phyloP scores from a whole-genome alignment of 2,113 vertebrate species.

The Orthonyx spaldingii region DNA sequence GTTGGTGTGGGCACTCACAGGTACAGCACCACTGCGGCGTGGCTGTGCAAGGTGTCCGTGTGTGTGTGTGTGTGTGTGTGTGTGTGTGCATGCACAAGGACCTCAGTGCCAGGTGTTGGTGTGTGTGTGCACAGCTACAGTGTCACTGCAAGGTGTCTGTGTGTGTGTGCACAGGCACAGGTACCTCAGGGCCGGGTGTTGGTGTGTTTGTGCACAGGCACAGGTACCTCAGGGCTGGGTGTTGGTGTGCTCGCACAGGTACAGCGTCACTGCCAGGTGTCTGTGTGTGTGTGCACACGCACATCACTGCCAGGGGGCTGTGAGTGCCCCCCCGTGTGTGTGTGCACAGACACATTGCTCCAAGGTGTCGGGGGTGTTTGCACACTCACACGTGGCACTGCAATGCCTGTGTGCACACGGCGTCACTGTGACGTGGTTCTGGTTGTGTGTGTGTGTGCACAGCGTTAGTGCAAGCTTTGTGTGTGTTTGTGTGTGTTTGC shows the following conservation, averaged over 20 bases:
- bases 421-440: fast-evolving
- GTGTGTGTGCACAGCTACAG: background rate
- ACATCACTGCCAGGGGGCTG: background rate
- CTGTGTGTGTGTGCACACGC: background rate
- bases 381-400: fast-evolving
- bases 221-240: too few species aligned
- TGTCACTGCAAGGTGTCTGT: fast-evolving
- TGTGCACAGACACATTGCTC: fast-evolving
- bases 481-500: fast-evolving
- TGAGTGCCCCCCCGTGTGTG: background rate
- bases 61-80: background rate
- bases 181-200: fast-evolving
- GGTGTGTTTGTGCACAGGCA: background rate
- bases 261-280: background rate
- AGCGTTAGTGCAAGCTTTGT: background rate
- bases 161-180: background rate
- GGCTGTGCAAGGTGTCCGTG: fast-evolving
- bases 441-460: too few species aligned
- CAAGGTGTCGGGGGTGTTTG: background rate
- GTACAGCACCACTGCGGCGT: background rate
- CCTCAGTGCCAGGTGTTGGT: background rate
- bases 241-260: background rate
- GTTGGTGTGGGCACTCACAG: background rate
- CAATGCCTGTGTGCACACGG: background rate
- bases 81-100: background rate